These are phyloP conservation scores for Drosophila guanche DNA, from an alignment of 1,140 invertebrate species.

Conservation along the genomic window DNA sequence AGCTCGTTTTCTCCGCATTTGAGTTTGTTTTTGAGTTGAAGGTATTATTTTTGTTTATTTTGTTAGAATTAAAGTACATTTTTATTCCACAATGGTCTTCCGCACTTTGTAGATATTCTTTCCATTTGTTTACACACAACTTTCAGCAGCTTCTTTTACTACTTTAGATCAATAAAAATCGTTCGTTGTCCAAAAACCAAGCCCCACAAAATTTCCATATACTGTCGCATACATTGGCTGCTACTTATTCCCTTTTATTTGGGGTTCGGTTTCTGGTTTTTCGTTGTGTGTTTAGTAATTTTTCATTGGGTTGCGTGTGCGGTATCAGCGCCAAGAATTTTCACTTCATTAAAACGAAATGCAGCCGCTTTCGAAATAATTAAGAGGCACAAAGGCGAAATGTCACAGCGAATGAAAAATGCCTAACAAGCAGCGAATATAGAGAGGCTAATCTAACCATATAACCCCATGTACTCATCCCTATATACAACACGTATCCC, in stretches of 20 bases:
- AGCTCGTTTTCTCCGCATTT: no score
- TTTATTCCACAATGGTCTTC: no score
- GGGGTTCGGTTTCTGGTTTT: slow-evolving; percentile 34
- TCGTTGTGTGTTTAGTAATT: slow-evolving; percentile 39
- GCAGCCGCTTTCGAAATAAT: slow-evolving; percentile 81
- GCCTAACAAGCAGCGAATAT: slow-evolving; percentile 61
- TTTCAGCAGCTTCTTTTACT: no score
- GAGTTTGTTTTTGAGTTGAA: no score
- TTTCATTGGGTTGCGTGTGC: slow-evolving; percentile 70
- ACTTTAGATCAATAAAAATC: slow-evolving; percentile 19
- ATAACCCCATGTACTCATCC: slow-evolving; percentile 38
- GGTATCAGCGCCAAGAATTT: slow-evolving; percentile 79
- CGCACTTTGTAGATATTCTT: no score
- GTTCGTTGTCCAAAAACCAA: slow-evolving; percentile 26
- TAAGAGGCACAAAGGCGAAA: slow-evolving; percentile 80
- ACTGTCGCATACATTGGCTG: no score
- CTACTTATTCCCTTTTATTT: slow-evolving; percentile 31
- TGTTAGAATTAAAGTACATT: no score
- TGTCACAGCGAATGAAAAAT: slow-evolving; percentile 81
- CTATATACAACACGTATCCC: slow-evolving; percentile 1
- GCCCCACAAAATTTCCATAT: slow-evolving; percentile 11
- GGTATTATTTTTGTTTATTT: no score
- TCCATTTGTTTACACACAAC: no score
- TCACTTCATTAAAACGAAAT: slow-evolving; percentile 83
- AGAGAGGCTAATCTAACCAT: slow-evolving; percentile 49